Evolutionary conservation across 2,797 vertebrate species (phyloP), one percentile per base, ranked within the genome.

Genomic region (Tolypeutes matacus): DNA sequence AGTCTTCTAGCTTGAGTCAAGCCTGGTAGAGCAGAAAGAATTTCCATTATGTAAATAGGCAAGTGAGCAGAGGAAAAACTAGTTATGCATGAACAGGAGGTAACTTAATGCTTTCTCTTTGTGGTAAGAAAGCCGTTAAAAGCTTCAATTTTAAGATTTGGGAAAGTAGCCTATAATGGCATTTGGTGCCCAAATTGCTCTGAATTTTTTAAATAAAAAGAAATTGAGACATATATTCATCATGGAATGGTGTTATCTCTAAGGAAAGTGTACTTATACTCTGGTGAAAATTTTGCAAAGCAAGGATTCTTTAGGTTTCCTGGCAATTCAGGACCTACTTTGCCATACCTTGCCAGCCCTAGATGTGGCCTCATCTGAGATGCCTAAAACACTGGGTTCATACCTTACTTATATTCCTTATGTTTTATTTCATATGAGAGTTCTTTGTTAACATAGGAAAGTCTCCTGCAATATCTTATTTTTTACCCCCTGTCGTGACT

Each of bases 1-100:
- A 51, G 65, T n/a, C 20, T 73, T 87, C n/a, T 42, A 96, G 27
- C 18, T 89, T 42, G 49, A 84, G 34, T 86, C 53, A 51, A 87
- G n/a, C 1, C 20, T 85, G 13, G 4, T 87, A 4, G 21, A 81
- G 2, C 21, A 89, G 12, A 73, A 89, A 81, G 7, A 2, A 20
- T 27, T 58, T 82, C 46, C 67, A 86, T 73, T 17, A 36, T 75
- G 14, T n/a, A 49, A 86, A 80, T 60, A 95, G 18, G 7, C 8
- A 58, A 58, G 5, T 58, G 64, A 94, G 21, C 46, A 90, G 13
- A 85, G 49, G 23, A 7, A 83, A 7, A 85, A 23, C 58, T 80
- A 58, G 6, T 64, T 14, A 18, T 31, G 12, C 51, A 13, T 15
- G 25, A 82, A 58, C n/a, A 84, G 27, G 14, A 82, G 46, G 34